Percentiles rank a stretch among this genome's conserved stretches.
phyloP scores from a whole-genome alignment of 2,888 invertebrate genomes.

The Lysandra coridon region DNA sequence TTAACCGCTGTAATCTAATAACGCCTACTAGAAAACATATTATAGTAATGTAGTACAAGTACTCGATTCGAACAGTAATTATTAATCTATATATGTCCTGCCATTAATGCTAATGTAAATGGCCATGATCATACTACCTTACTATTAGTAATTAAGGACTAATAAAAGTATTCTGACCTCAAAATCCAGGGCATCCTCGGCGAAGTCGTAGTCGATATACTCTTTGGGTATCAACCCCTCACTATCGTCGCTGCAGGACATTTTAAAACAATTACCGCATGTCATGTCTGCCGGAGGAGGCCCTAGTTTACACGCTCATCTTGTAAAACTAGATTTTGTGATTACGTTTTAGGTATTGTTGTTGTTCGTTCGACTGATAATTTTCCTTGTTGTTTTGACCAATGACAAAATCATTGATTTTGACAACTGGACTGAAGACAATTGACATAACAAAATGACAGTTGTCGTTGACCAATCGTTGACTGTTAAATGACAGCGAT shows the following conservation, averaged over 20 bases:
- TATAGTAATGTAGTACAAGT: not conserved
- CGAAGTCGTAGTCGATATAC: slow-evolving; percentile 69
- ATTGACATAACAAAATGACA: no score
- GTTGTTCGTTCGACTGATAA: not conserved
- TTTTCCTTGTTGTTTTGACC: not conserved
- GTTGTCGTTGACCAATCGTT: no score
- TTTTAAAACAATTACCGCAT: slow-evolving; percentile 66
- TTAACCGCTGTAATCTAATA: not conserved
- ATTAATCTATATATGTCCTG: not conserved
- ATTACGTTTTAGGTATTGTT: not conserved
- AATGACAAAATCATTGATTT: no score
- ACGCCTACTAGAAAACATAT: not conserved
- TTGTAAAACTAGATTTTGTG: not conserved
- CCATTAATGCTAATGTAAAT: not conserved
- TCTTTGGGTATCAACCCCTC: slow-evolving; percentile 67
- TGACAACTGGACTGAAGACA: no score
- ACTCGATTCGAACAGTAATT: not conserved
- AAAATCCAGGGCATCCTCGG: slow-evolving; percentile 73
- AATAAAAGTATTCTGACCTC: slow-evolving; percentile 58
- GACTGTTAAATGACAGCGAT: no score
- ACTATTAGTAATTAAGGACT: not conserved
- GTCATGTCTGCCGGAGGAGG: slow-evolving; percentile 44
- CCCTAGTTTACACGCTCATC: slow-evolving; percentile 39
- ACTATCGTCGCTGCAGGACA: slow-evolving; percentile 62
- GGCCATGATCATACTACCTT: not conserved